Conservation (phyloP, 2,113 vertebrate species). For the Zootoca vivipara region DNA sequence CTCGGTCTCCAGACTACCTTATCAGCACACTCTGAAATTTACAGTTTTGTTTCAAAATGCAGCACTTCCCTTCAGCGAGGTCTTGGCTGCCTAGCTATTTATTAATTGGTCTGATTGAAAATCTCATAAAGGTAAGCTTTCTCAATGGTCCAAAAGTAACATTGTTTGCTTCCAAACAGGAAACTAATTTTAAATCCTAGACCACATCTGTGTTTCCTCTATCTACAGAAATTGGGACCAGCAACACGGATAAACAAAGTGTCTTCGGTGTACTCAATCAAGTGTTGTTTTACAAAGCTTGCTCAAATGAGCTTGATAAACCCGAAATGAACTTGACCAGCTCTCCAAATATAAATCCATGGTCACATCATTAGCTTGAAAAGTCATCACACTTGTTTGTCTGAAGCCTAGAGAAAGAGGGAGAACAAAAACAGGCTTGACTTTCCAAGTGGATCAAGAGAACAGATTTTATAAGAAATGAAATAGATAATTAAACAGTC, state of each 20-base stretch:
- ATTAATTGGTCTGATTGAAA: constrained; percentile 48
- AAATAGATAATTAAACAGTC: not conserved
- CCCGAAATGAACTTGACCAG: not conserved
- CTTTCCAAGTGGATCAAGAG: not conserved
- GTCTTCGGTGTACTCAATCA: not conserved
- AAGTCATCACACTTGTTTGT: not conserved
- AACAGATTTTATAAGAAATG: not conserved
- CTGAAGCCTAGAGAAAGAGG: not conserved
- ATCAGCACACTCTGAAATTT: constrained; percentile 59
- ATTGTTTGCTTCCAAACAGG: constrained; percentile 9
- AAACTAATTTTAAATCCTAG: not conserved
- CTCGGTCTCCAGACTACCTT: constrained; percentile 41
- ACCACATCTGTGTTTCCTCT: not conserved
- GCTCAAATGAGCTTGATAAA: not conserved
- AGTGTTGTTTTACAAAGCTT: not conserved
- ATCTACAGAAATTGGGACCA: not conserved
- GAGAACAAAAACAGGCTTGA: not conserved
- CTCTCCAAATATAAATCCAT: not conserved
- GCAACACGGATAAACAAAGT: rapidly evolving
- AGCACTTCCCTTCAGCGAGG: constrained; percentile 10
- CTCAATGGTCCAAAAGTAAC: constrained; percentile 8
- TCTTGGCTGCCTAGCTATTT: constrained; percentile 24
- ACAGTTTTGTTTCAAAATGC: constrained; percentile 60
- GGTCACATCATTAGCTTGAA: not conserved
- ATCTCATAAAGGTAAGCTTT: constrained; percentile 10